Conservation (phyloP, 2,113 vertebrate species). For the Cairina moschata region DNA sequence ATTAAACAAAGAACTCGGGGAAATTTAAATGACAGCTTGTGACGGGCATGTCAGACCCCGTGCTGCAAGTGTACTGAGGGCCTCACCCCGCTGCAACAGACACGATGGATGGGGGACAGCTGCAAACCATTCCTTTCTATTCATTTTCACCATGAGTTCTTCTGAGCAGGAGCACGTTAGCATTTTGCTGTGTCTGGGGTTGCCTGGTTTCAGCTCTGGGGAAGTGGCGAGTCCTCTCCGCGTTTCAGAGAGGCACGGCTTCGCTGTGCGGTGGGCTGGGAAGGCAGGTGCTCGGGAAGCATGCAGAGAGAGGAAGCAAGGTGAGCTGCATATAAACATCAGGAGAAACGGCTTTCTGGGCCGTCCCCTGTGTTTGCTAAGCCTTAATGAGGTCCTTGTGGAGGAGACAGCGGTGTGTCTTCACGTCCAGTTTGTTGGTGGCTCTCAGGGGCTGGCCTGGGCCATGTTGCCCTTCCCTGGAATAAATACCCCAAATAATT, state of each 20-base stretch:
- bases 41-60: not conserved
- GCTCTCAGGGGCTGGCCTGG: not conserved
- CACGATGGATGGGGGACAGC: not conserved
- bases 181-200: not conserved
- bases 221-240: not conserved
- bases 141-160: not conserved
- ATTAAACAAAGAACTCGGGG: not conserved
- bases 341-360: not conserved
- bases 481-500: too few relatives aligned
- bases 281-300: not conserved
- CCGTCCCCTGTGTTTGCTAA: not conserved
- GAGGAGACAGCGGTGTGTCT: not conserved
- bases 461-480: too few relatives aligned
- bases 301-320: not conserved
- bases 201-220: not conserved
- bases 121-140: not conserved
- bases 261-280: not conserved
- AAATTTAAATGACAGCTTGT: not conserved
- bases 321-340: not conserved
- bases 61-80: not conserved
- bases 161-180: not conserved
- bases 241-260: fast-evolving
- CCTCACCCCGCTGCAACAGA: not conserved
- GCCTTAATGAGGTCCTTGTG: fast-evolving
- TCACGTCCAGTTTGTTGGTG: not conserved